phyloP scores from a whole-genome alignment of 92 coral and sea anemone genomes.

The Phenganax stokvisi region DNA sequence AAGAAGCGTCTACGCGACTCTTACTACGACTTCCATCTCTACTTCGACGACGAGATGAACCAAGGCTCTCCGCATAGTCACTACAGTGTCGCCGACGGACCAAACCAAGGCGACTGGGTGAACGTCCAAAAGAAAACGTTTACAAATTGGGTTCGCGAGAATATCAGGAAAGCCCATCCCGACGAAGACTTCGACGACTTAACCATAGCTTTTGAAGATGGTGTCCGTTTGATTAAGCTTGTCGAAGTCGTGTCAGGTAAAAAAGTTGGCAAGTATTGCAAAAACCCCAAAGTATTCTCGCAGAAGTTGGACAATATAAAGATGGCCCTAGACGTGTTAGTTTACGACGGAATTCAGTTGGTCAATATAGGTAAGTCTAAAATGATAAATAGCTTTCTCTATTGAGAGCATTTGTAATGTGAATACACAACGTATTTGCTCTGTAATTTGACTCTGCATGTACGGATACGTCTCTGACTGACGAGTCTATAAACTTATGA shows the following conservation, averaged over 20 bases:
- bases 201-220: slow-evolving; percentile 78
- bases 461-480: background rate
- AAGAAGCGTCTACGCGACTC: slow-evolving; percentile 15
- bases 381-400: background rate
- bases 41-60: slow-evolving; percentile 14
- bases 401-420: background rate
- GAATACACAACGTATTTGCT: slow-evolving; percentile 13
- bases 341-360: slow-evolving; percentile 76
- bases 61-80: slow-evolving; percentile 17
- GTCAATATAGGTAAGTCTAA: slow-evolving; percentile 82
- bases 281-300: slow-evolving; percentile 70
- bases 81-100: slow-evolving; percentile 34
- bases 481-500: background rate
- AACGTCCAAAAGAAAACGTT: slow-evolving; percentile 81
- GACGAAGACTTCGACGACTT: slow-evolving; percentile 64
- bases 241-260: slow-evolving; percentile 86
- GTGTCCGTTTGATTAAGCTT: slow-evolving; percentile 64
- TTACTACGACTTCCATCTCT: slow-evolving; percentile 18
- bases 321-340: slow-evolving; percentile 64
- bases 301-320: slow-evolving; percentile 90
- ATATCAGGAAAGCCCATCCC: slow-evolving; percentile 56
- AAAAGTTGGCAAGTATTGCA: slow-evolving; percentile 61
- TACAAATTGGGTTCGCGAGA: slow-evolving; percentile 89
- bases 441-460: background rate
- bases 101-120: slow-evolving; percentile 82